Evolutionary conservation across 2,797 vertebrate genomes (phyloP).

Genomic region (Gadopsis marmoratus): DNA sequence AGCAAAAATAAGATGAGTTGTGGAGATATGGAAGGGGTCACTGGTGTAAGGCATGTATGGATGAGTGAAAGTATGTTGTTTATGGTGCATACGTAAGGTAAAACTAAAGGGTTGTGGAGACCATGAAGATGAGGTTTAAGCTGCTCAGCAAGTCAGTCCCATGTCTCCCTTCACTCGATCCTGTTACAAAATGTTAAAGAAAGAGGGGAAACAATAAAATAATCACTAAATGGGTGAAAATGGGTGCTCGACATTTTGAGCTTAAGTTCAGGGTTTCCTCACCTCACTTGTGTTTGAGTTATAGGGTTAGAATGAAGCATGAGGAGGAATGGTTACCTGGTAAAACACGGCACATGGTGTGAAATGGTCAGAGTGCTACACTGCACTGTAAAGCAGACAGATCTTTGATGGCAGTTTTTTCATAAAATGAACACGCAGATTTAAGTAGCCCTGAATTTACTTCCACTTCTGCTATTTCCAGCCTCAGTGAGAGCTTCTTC

Average conservation of each 20-base stretch:
- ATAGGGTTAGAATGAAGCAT: background rate
- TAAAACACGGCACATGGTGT: background rate
- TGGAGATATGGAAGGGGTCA: background rate
- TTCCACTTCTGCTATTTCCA: constrained; percentile 70
- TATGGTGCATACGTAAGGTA: background rate
- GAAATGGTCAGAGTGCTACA: background rate
- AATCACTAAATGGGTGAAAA: background rate
- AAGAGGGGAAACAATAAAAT: background rate
- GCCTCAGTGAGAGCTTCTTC: constrained; percentile 98
- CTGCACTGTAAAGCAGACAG: background rate
- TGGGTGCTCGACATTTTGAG: background rate
- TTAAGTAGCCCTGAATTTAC: background rate
- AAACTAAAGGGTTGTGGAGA: background rate
- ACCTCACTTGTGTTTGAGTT: background rate
- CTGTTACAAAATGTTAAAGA: background rate
- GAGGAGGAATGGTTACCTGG: background rate
- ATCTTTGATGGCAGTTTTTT: constrained; percentile 8
- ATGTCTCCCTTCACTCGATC: background rate
- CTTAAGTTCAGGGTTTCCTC: background rate
- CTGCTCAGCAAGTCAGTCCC: background rate
- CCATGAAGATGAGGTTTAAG: background rate
- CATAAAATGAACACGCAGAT: background rate
- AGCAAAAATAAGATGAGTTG: background rate
- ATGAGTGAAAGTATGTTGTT: background rate
- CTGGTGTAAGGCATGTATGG: background rate